A percentile compares a stretch with the other conserved stretches of the same genome.
These are phyloP conservation scores for Dasysyrphus tricinctus DNA, from an alignment of 2,888 invertebrate species.

Conservation along the genomic window DNA sequence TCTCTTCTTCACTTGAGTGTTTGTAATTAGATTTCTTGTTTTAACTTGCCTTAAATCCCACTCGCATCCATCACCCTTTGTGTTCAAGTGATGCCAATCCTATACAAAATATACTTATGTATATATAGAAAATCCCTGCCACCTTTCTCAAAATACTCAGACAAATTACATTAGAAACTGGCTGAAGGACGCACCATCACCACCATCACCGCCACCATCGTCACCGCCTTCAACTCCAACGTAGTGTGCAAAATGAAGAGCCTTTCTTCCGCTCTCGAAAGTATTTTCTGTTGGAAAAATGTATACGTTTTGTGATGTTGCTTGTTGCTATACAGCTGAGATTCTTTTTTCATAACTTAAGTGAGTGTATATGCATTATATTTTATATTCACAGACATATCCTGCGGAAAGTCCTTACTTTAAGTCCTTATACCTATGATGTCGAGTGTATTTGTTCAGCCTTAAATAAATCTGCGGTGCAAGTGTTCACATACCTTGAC, in stretches of 20 bases:
- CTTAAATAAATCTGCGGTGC: constrained; percentile 62
- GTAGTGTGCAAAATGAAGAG: constrained; percentile 26
- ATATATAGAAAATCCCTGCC: background rate
- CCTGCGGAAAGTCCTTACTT: constrained; percentile 45
- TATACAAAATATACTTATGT: constrained; percentile 2
- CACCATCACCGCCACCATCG: background rate
- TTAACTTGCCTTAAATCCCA: constrained; percentile 3
- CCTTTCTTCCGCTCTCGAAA: constrained; percentile 28
- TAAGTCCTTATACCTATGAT: constrained; percentile 41
- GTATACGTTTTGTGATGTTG: constrained; percentile 25
- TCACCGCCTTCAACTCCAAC: constrained; percentile 16
- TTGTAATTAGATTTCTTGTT: constrained; percentile 45
- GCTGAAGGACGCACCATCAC: constrained; percentile 13
- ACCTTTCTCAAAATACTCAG: constrained; percentile 19
- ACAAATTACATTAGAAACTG: constrained; percentile 48
- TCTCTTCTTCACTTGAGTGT: constrained; percentile 27
- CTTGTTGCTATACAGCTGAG: constrained; percentile 29
- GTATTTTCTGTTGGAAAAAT: constrained; percentile 22
- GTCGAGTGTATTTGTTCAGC: constrained; percentile 49
- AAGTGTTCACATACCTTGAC: constrained; percentile 58
- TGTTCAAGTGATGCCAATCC: constrained; percentile 35
- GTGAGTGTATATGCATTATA: constrained; percentile 49
- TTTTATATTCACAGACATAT: constrained; percentile 43
- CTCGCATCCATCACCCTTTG: constrained; percentile 21
- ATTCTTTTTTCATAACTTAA: constrained; percentile 51